Base-by-base conservation (phyloP, 1,140 invertebrate species). In the Drosophila sucinea region DNA sequence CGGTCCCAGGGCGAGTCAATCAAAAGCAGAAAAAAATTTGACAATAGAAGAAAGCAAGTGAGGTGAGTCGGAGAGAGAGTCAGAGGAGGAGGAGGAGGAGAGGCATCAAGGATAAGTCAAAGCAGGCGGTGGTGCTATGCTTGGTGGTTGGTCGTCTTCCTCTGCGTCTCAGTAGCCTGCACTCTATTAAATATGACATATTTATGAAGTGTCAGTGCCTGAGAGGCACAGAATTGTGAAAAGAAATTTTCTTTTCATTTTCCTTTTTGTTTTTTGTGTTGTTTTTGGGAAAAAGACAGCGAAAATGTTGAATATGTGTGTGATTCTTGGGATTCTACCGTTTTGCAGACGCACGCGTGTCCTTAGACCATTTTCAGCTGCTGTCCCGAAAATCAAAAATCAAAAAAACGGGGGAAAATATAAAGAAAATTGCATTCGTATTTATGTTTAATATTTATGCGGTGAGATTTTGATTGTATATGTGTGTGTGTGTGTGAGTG, bases 161-260 rank as follows among this genome's bases (percentile, higher is more conserved):
- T 4, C 4, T 3, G 32, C 44, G 4, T 47, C 44, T 51, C 44
- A 69, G 76, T 65, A 70, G 71, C 81, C 79, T 86, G 73, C 69
- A 79, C 83, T 87, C 78, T 84, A 91, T 91, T 91, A 91, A 87
- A 81, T 91, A 91, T 91, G 90, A 91, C 90, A 91, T 91, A 76
- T 91, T 91, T 91, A 91, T 91, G 90, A 91, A 91, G 90, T 91
- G 90, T 67, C 73, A 75, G 77, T 70, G 72, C 60, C 73, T 74
- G 71, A 35, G 67, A 74, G 75, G 66, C 60, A 41, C 51, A 81
- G 73, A 85, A 81, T 58, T 56, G 60, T 38, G 47, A 51, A 60
- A 25, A 47, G 27, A 63, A 70, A 77, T 80, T 65, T 54, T 66
- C 64, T 51, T 51, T 51, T 44, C 40, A n/a, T 25, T 47, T 47